Conservation (phyloP, 1,140 invertebrate genomes). For the Diabrotica virgifera region DNA sequence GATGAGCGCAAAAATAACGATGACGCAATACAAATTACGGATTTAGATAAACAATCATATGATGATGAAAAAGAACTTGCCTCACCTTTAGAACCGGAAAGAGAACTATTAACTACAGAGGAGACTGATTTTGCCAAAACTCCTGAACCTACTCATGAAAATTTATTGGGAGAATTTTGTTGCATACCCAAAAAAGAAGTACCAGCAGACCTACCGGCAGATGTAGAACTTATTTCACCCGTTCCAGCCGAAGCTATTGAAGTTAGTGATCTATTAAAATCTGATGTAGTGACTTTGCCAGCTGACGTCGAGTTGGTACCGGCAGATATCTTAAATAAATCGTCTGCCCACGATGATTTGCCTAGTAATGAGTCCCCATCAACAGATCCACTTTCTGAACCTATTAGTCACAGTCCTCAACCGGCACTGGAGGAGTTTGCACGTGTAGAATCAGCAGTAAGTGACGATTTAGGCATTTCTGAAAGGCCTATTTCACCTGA, state of each 20-base stretch:
- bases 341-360: too few species aligned
- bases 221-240: slow-evolving; percentile 14
- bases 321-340: too few species aligned
- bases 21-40: slow-evolving; percentile 33
- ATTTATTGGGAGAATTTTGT: slow-evolving; percentile 15
- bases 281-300: too few species aligned
- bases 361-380: too few species aligned
- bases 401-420: not conserved
- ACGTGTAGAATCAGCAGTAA: not conserved
- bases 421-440: not conserved
- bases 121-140: slow-evolving; percentile 30
- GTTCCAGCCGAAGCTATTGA: not conserved
- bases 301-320: too few species aligned
- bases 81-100: slow-evolving; percentile 30
- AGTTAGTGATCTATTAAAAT: not conserved
- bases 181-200: not conserved
- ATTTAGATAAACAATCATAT: slow-evolving; percentile 36
- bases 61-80: slow-evolving; percentile 39
- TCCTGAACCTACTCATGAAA: slow-evolving; percentile 23
- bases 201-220: slow-evolving; percentile 4
- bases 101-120: slow-evolving; percentile 11
- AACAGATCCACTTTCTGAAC: too few species aligned
- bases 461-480: too few species aligned
- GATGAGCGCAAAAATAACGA: slow-evolving; percentile 26
- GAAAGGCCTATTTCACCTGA: not conserved